Evolutionary conservation across 2,888 invertebrate species (phyloP), one percentile per base, ranked within the genome.

Genomic region (Drosophila phalerata): DNA sequence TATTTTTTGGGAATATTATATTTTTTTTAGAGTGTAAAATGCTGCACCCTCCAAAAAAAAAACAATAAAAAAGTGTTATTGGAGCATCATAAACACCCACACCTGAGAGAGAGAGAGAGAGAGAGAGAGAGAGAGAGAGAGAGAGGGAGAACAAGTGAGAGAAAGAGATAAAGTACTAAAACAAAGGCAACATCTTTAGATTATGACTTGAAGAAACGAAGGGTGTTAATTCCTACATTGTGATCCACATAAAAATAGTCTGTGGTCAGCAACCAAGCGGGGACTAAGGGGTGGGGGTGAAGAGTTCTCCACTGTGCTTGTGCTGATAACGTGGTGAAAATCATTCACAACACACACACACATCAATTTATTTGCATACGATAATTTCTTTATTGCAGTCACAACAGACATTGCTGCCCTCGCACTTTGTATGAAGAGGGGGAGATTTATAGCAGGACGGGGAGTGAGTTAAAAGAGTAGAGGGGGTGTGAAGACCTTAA

Each of bases 381-480:
- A 85, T 83, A 88, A 86, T 81, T 85, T 73, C 63, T 86, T 88
- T 81, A 86, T 86, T 79, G 77, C 72, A 67, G 53, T 67, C 67
- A 72, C 77, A 47, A 51, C 51, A 43, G 34, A 22, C 49, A 25
- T 38, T 38, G n/a, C 25, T 37, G 51, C 32, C 42, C 13, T 43
- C 19, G 48, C 40, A 25, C n/a, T 45, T 6, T 43, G 60, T 62
- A 30, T 57, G 2, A 56, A 9, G 2, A 8, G 19, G 32, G 30
- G 40, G 15, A 28, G 37, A 17, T 34, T 17, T 43, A 53, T 22
- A 38, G 40, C 37, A 34, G 68, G 40, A 5, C 1, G 22, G 22
- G 15, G n/a, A 30, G 19, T 11, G 15, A 8, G 34, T 10, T 13
- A 11, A 15, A 9, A 30, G 10, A 22, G 22, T 10, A 9, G 28